Percentiles rank a stretch among this genome's conserved stretches.
These are phyloP conservation scores for Brotula barbata DNA, from an alignment of 2,797 vertebrate genomes.

Conservation along the genomic window DNA sequence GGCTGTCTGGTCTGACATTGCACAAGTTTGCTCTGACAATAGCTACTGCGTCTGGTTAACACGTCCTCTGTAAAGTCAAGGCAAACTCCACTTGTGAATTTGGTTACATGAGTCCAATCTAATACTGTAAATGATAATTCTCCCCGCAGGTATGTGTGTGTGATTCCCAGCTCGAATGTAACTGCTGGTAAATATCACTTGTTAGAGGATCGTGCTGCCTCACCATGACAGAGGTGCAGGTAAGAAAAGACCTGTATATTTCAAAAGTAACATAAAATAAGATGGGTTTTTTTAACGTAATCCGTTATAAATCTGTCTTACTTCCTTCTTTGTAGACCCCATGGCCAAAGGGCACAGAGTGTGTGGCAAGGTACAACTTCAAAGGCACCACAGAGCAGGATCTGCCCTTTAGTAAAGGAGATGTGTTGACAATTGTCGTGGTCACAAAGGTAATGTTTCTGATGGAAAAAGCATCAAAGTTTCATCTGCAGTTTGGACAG, in stretches of 20 bases:
- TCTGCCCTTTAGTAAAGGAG: constrained; percentile 95
- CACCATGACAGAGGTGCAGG: constrained; percentile 77
- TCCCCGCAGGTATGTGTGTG: constrained; percentile 40
- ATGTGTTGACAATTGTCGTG: constrained; percentile 90
- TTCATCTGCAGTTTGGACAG: neutral
- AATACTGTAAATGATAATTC: constrained; percentile 19
- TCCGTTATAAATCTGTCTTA: neutral
- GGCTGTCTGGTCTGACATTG: constrained; percentile 9
- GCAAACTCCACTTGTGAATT: constrained; percentile 24
- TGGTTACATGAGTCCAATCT: neutral
- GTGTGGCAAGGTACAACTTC: constrained; percentile 96
- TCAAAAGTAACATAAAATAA: neutral
- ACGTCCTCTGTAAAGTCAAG: neutral
- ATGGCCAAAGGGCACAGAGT: constrained; percentile 95
- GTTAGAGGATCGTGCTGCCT: constrained; percentile 70
- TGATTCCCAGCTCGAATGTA: constrained; percentile 75
- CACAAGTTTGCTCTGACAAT: constrained; percentile 20
- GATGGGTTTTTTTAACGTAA: too few relatives aligned
- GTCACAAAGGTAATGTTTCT: constrained; percentile 88
- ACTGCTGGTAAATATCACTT: constrained; percentile 58
- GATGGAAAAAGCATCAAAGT: neutral
- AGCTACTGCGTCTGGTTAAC: constrained; percentile 4
- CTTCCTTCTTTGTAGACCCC: constrained; percentile 65
- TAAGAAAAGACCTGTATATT: constrained; percentile 31
- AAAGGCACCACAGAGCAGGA: constrained; percentile 92